A percentile compares a stretch with the other conserved stretches of the same genome.
Evolutionary conservation across 2,797 vertebrate species (phyloP).

Genomic region (Gambelia wislizenii): DNA sequence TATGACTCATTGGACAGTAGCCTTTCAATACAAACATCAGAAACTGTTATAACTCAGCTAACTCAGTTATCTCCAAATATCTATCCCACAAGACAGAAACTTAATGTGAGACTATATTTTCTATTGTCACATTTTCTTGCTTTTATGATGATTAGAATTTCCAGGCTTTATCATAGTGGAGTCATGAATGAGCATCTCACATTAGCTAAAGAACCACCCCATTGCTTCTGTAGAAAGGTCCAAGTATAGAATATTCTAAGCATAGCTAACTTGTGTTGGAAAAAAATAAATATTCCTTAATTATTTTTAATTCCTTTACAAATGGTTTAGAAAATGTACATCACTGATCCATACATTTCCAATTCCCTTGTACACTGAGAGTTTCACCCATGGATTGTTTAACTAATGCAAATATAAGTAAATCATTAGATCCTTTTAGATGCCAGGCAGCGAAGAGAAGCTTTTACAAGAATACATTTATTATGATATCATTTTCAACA

Average conservation of each 20-base stretch:
- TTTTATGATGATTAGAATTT: background rate
- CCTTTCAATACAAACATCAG: background rate
- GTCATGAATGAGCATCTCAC: too few relatives aligned
- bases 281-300: background rate
- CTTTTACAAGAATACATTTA: constrained; percentile 35
- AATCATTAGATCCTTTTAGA: constrained; percentile 28
- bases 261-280: background rate
- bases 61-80: background rate
- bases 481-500: constrained; percentile 17
- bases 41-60: background rate
- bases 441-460: constrained; percentile 14
- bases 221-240: background rate
- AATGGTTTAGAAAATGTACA: background rate
- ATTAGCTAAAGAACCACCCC: background rate
- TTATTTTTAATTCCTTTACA: background rate
- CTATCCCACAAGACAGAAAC: background rate
- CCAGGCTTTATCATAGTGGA: too few relatives aligned
- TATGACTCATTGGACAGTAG: too few relatives aligned
- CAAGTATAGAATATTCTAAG: background rate
- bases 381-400: background rate
- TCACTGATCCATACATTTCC: background rate
- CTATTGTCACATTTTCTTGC: background rate
- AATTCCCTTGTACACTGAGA: background rate
- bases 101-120: background rate
- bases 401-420: constrained; percentile 23